phyloP scores from a whole-genome alignment of 1,140 invertebrate species.

The Pantala flavescens region DNA sequence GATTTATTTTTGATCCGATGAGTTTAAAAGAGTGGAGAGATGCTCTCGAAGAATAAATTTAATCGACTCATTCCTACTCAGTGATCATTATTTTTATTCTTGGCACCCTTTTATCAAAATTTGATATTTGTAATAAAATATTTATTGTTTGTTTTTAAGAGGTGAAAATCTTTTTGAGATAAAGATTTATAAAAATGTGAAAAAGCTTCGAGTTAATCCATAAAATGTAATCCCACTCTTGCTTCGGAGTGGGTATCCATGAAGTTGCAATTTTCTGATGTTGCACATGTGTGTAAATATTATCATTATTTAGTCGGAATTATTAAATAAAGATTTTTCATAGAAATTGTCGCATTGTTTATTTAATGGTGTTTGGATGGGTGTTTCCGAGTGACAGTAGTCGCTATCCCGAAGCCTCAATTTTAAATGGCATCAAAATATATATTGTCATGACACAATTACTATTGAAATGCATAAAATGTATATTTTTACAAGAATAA shows the following conservation, averaged over 20 bases:
- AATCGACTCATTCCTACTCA: neutral
- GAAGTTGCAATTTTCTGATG: conserved; percentile 6
- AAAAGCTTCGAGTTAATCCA: neutral
- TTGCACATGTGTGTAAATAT: conserved; percentile 7
- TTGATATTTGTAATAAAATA: conserved; percentile 9
- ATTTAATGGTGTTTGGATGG: too few species aligned
- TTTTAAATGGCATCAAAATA: too few species aligned
- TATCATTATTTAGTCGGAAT: neutral
- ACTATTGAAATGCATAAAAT: too few species aligned
- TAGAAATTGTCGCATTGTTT: neutral
- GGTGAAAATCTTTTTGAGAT: neutral
- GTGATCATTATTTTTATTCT: neutral
- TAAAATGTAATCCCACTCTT: neutral
- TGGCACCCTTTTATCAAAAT: conserved; percentile 4
- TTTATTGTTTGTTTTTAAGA: conserved; percentile 5
- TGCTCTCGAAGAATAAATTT: neutral
- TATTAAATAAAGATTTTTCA: conserved; percentile 9
- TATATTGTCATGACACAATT: too few species aligned
- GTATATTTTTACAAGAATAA: too few species aligned
- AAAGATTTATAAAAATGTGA: conserved; percentile 11
- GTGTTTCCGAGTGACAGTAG: too few species aligned
- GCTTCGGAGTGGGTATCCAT: neutral
- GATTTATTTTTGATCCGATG: neutral
- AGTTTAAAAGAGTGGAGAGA: neutral
- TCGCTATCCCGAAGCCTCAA: too few species aligned